Conservation (phyloP, 2,797 vertebrate genomes). For the Ataeniobius toweri region DNA sequence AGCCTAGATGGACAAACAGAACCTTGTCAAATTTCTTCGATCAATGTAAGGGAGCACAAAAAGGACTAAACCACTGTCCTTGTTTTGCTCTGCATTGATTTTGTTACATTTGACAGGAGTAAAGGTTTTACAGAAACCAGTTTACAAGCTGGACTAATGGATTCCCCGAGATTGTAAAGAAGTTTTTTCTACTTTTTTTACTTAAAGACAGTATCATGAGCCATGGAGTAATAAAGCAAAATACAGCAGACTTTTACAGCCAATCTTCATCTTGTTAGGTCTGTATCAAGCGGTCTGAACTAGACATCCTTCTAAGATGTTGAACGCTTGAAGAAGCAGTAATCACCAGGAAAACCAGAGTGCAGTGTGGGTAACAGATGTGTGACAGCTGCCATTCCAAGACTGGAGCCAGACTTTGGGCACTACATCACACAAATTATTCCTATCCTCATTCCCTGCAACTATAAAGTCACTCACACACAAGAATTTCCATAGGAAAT, state of each 20-base stretch:
- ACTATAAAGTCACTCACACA: slow-evolving; percentile 30
- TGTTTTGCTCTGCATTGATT: background rate
- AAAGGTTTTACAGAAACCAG: slow-evolving; percentile 38
- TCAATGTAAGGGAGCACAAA: slow-evolving; percentile 4
- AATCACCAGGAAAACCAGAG: slow-evolving; percentile 50
- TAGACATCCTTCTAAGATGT: slow-evolving; percentile 24
- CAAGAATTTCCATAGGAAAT: slow-evolving; percentile 40
- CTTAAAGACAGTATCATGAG: slow-evolving; percentile 1
- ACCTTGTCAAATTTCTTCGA: slow-evolving; percentile 18
- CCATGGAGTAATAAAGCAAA: background rate
- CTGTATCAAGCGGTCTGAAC: slow-evolving; percentile 15
- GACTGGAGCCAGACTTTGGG: slow-evolving; percentile 52
- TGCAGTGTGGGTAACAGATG: slow-evolving; percentile 31
- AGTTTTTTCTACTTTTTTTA: background rate
- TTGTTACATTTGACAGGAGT: slow-evolving; percentile 23
- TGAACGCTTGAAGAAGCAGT: slow-evolving; percentile 26
- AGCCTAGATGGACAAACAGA: slow-evolving; percentile 34
- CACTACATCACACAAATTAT: slow-evolving; percentile 50
- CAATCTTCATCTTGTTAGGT: background rate
- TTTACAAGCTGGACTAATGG: slow-evolving; percentile 56
- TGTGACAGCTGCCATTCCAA: slow-evolving; percentile 59
- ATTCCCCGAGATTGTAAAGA: slow-evolving; percentile 27
- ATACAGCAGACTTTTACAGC: background rate
- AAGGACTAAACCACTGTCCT: background rate
- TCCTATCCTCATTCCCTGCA: slow-evolving; percentile 21